Evolutionary conservation across 2,888 invertebrate species (phyloP).

Genomic region (Mantis religiosa): DNA sequence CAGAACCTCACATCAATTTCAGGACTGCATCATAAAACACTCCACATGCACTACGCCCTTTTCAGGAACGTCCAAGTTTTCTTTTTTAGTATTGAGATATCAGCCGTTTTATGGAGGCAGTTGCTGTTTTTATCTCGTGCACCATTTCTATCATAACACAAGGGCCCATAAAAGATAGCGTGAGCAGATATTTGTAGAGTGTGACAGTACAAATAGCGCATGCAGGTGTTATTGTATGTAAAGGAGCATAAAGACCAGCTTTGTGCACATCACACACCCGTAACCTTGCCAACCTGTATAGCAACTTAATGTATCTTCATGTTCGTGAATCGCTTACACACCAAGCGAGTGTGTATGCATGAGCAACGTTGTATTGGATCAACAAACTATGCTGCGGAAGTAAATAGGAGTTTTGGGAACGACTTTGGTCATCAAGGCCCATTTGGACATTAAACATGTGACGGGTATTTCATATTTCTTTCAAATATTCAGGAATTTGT

Average conservation of each 20-base stretch:
- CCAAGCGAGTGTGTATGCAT: too few relatives aligned
- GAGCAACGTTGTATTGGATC: too few relatives aligned
- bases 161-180: background rate
- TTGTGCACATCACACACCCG: background rate
- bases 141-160: background rate
- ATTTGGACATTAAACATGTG: too few relatives aligned
- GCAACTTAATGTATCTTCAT: too few relatives aligned
- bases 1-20: background rate
- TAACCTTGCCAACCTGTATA: background rate
- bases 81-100: background rate
- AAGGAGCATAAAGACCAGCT: background rate
- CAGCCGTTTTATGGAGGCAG: background rate
- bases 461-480: too few relatives aligned
- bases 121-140: background rate
- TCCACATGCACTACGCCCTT: background rate
- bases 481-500: too few relatives aligned
- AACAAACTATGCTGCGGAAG: too few relatives aligned
- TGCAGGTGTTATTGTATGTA: background rate
- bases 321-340: too few relatives aligned
- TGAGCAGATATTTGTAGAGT: background rate
- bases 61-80: background rate
- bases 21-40: background rate
- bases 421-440: too few relatives aligned
- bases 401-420: too few relatives aligned
- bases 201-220: background rate